Evolutionary conservation across 2,888 invertebrate genomes (phyloP).

Genomic region (Acanthosepion pharaonis): DNA sequence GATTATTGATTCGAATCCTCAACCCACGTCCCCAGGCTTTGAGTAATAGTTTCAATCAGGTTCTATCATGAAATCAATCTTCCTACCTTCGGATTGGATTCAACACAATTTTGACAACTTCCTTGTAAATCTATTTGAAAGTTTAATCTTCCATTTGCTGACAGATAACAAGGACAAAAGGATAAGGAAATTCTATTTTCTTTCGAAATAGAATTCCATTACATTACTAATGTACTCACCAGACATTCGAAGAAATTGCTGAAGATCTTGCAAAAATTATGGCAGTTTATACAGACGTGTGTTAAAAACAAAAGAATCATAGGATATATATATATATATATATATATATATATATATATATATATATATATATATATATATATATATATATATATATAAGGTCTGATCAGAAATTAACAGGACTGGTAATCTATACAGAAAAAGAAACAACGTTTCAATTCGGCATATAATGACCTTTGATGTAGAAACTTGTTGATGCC

Average conservation of each 20-base stretch:
- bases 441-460: too few species aligned
- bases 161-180: background rate
- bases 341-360: background rate
- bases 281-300: too few species aligned
- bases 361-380: background rate
- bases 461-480: too few species aligned
- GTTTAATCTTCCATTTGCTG: slow-evolving; percentile 33
- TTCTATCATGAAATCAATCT: background rate
- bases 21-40: too few species aligned
- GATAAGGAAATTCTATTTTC: background rate
- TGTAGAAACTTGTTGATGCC: too few species aligned
- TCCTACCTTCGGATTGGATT: background rate
- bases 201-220: background rate
- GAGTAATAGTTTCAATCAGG: too few species aligned
- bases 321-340: background rate
- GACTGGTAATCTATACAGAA: too few species aligned
- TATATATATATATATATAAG: background rate
- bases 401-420: too few species aligned
- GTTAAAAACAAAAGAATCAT: too few species aligned
- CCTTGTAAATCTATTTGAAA: background rate
- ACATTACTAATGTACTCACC: background rate
- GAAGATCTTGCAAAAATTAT: background rate
- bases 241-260: background rate
- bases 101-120: background rate
- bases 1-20: too few species aligned